Conservation (phyloP, 2,113 vertebrate species). For the Myotis brandtii region DNA sequence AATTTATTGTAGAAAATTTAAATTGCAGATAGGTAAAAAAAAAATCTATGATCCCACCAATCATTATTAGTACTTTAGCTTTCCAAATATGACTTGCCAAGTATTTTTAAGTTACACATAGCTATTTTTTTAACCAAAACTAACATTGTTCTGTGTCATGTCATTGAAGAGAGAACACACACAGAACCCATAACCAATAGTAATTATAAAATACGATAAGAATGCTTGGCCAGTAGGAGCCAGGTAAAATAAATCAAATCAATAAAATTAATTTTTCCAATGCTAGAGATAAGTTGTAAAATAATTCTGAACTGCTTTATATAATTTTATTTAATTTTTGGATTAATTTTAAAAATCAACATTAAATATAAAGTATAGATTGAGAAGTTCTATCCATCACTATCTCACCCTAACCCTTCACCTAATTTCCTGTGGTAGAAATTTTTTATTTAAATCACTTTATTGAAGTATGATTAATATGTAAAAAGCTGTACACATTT, state of each 20-base stretch:
- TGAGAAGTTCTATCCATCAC: neutral
- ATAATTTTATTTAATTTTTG: slow-evolving; percentile 25
- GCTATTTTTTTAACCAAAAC: neutral
- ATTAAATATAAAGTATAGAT: neutral
- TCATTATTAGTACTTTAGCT: neutral
- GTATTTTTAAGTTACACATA: neutral
- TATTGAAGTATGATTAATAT: neutral
- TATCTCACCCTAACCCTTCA: neutral
- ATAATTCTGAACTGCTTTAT: neutral
- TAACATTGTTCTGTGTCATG: neutral
- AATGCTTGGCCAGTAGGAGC: neutral
- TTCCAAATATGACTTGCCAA: neutral
- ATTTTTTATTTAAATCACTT: slow-evolving; percentile 25
- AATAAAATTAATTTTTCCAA: neutral
- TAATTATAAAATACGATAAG: slow-evolving; percentile 18
- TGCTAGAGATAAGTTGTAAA: neutral
- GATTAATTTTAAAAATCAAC: slow-evolving; percentile 43
- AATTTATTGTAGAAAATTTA: neutral
- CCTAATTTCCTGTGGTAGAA: neutral
- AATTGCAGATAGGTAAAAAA: neutral
- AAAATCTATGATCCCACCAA: neutral
- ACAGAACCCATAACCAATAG: neutral
- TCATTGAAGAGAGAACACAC: neutral
- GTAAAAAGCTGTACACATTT: neutral
- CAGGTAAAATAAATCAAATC: neutral